A percentile compares a stretch with the other conserved stretches of the same genome.
Evolutionary conservation across 2,113 vertebrate species (phyloP).

Genomic region (Dromas ardeola): DNA sequence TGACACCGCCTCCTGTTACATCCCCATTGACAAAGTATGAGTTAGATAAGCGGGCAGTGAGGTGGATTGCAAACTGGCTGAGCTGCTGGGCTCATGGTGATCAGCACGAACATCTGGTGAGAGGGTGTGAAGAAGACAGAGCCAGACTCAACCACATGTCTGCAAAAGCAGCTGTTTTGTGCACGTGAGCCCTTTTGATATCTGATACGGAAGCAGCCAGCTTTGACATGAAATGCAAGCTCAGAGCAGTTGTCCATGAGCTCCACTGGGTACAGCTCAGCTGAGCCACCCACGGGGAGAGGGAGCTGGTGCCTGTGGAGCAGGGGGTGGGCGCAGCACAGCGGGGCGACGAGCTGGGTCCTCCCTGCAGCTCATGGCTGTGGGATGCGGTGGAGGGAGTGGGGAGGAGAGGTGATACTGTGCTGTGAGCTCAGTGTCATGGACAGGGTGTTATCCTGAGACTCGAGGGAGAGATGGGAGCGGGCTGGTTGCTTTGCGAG

Average conservation of each 20-base stretch:
- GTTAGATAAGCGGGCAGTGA: not conserved
- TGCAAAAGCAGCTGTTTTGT: not conserved
- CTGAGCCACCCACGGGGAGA: not conserved
- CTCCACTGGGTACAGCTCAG: no score
- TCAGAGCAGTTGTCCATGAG: not conserved
- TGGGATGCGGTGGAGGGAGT: not conserved
- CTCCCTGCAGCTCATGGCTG: not conserved
- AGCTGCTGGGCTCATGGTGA: not conserved
- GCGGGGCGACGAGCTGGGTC: not conserved
- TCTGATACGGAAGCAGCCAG: not conserved
- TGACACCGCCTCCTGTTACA: not conserved
- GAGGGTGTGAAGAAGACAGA: not conserved
- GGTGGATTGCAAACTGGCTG: not conserved
- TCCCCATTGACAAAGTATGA: no score
- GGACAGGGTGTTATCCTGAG: not conserved
- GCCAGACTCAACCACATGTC: not conserved
- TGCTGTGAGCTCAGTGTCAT: not conserved
- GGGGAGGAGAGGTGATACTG: not conserved
- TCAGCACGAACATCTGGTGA: not conserved
- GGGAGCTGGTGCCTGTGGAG: not conserved
- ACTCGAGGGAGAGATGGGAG: not conserved
- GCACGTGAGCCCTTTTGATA: not conserved
- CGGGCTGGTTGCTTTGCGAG: not conserved
- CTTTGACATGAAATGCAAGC: not conserved
- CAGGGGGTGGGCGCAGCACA: accelerated